Percentiles rank a stretch among this genome's conserved stretches.
Evolutionary conservation across 2,113 vertebrate species (phyloP).

Genomic region (Ceyx margarethae): DNA sequence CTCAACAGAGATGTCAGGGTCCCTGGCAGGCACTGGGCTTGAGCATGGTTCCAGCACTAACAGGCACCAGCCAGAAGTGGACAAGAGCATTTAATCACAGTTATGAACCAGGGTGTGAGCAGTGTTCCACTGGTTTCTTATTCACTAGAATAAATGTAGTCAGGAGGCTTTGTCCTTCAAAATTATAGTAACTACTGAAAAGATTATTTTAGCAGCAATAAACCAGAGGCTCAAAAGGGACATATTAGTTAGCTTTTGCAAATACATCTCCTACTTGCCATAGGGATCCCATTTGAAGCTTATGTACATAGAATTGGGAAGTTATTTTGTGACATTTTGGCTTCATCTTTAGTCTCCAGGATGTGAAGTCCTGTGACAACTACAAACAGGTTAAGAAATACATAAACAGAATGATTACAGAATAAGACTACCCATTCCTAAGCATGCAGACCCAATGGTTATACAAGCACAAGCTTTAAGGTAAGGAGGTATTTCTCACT

Average conservation of each 20-base stretch:
- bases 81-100: not conserved
- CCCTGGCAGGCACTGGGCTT: not conserved
- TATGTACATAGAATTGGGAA: not conserved
- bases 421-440: not conserved
- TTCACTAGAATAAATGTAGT: not conserved
- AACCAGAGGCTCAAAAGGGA: not conserved
- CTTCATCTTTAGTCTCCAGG: not conserved
- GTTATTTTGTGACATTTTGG: not conserved
- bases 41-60: not conserved
- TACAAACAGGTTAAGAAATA: not conserved
- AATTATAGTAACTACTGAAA: not conserved
- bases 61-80: fast-evolving
- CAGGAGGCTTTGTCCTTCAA: not conserved
- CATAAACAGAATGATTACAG: not conserved
- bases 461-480: not conserved
- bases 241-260: not conserved
- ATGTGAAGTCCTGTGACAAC: not conserved
- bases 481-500: not conserved
- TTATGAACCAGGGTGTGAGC: not conserved
- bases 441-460: not conserved
- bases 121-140: not conserved
- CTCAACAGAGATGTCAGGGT: not conserved
- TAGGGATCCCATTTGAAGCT: not conserved
- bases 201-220: not conserved
- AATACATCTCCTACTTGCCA: not conserved